Evolutionary conservation across 1,140 invertebrate genomes (phyloP), one percentile per base, ranked within the genome.

Genomic region (Coptotermes formosanus): DNA sequence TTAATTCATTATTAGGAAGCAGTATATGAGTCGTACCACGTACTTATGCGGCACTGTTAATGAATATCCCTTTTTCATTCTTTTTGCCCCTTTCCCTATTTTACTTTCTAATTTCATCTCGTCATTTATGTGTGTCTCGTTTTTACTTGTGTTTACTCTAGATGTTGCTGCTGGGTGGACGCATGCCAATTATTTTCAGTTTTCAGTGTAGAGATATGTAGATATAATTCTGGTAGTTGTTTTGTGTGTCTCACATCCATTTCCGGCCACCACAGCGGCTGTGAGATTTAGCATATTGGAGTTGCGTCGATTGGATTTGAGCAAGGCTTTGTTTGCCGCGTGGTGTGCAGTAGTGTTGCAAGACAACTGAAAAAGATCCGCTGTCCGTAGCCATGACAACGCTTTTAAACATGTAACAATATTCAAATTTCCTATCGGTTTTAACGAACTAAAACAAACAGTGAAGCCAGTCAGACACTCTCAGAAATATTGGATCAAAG

Each of bases 371-470:
- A 30, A n/a, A 30, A 75, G n/a, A 75, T 30, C 64, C 14, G 8
- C 64, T 7, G n/a, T 3, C 6, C 64, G 25, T 75, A 75, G 14
- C 64, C 64, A 75, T 75, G 64, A 75, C 64, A 75, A 75, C 64
- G 25, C 25, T 75, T 55, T 75, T 75, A 75, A 75, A 30, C 64
- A 75, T 75, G 64, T 25, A 75, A 75, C 64, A 75, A 75, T 75
- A 75, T 75, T 75, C 64, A 75, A 75, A 75, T 75, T 75, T 75
- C 16, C 25, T 75, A 30, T 75, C 64, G 64, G 64, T 75, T 75
- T 75, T 30, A 75, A 75, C 64, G 16, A 25, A 75, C 64, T 30
- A 75, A 30, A 55, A 75, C 12, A 75, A n/a, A 30, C 25, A 75
- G n/a, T 9, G 3, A 75, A n/a, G n/a, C 64, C 64, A 75, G 30